phyloP scores from a whole-genome alignment of 2,113 vertebrate genomes.

The Pachyramphus minor region DNA sequence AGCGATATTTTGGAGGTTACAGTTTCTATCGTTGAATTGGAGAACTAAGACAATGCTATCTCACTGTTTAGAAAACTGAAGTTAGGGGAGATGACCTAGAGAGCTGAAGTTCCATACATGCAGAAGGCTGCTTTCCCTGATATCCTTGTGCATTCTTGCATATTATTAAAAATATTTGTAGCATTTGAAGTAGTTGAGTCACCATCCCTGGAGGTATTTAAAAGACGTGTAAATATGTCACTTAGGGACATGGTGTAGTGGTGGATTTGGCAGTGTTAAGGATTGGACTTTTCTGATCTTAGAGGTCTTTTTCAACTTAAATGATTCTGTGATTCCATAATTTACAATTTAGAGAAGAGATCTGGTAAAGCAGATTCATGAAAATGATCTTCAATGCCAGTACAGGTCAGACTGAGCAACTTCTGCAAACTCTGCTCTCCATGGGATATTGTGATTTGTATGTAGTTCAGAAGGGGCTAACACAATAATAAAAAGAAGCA shows the following conservation, averaged over 20 bases:
- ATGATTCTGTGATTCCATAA: background rate
- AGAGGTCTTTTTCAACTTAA: background rate
- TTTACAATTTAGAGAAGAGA: background rate
- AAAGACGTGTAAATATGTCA: background rate
- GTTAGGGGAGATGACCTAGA: background rate
- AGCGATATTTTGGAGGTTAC: background rate
- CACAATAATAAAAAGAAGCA: background rate
- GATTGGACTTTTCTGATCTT: background rate
- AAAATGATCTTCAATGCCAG: background rate
- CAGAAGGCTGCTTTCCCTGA: background rate
- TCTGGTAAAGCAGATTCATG: background rate
- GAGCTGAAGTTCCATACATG: background rate
- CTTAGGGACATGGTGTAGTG: background rate
- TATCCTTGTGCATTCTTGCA: background rate
- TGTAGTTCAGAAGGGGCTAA: background rate
- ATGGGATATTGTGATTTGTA: accelerated
- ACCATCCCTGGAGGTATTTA: background rate
- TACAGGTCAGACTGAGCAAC: background rate
- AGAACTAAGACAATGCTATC: background rate
- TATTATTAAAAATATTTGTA: background rate
- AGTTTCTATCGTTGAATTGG: background rate
- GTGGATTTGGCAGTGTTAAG: background rate
- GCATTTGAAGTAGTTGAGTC: background rate
- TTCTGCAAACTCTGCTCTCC: background rate
- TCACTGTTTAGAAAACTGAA: background rate